Evolutionary conservation across 2,113 vertebrate species (phyloP).

Genomic region (Pelobates fuscus): DNA sequence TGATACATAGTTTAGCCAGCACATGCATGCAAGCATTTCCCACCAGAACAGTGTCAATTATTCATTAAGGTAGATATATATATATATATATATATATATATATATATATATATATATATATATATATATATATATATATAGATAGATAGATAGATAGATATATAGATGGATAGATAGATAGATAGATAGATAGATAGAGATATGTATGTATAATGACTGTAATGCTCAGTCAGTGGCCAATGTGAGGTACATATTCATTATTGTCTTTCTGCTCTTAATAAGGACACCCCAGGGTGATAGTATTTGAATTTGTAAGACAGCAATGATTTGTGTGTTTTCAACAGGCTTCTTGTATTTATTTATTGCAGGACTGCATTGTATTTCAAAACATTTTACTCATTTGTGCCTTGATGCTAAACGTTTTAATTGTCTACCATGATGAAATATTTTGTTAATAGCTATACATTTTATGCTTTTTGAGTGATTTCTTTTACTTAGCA

Average conservation of each 20-base stretch:
- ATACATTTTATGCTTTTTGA: slow-evolving; percentile 35
- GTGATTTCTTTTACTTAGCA: slow-evolving; percentile 10
- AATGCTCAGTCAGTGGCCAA: slow-evolving; percentile 13
- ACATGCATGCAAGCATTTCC: too few relatives aligned
- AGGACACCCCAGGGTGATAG: slow-evolving; percentile 23
- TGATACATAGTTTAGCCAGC: too few relatives aligned
- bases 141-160: too few relatives aligned
- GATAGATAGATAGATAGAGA: too few relatives aligned
- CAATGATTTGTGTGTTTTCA: slow-evolving; percentile 8
- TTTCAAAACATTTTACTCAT: slow-evolving; percentile 12
- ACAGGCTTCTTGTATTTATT: slow-evolving; percentile 4
- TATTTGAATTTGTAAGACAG: slow-evolving; percentile 9
- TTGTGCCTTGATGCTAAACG: slow-evolving; percentile 2
- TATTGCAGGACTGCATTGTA: slow-evolving; percentile 4
- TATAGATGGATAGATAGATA: too few relatives aligned
- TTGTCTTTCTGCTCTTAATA: slow-evolving; percentile 29
- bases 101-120: too few relatives aligned
- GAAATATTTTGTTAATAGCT: slow-evolving; percentile 35
- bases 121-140: too few relatives aligned
- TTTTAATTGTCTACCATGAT: slow-evolving; percentile 35
- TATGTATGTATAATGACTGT: too few relatives aligned
- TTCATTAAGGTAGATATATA: too few relatives aligned
- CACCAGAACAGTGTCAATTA: too few relatives aligned
- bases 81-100: too few relatives aligned
- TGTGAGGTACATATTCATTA: slow-evolving; percentile 25